Base-by-base conservation (phyloP, 2,888 invertebrate species). In the Heliothis peltigera region DNA sequence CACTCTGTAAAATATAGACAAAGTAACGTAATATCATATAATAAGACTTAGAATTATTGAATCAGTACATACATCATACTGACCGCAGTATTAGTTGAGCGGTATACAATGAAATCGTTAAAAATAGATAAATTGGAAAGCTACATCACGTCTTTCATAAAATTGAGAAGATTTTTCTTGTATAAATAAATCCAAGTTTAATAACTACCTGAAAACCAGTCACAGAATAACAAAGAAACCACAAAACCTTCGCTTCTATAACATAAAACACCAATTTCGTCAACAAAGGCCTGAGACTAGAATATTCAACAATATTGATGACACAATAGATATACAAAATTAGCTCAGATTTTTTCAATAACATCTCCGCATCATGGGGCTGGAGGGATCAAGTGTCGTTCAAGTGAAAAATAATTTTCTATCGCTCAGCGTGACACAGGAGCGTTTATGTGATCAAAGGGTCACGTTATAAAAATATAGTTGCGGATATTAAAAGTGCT, bases 371-470 rank as follows among this genome's bases (percentile, higher is more conserved):
- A 44, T 72, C 57, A 64, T 17, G 19, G 25, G 17, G 35, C 2
- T 49, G 15, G 51, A 75, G 53, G 64, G 55, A 68, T 71, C 64
- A 62, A 65, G 56, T 62, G 54, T 67, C 57, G 43, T 17, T 62
- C 59, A 44, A 65, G 70, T 73, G 81, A 74, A 81, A 79, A 81
- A 70, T 79, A 79, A 79, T 79, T 79, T 79, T 70, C 73, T 54
- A 79, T 66, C 67, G 64, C 60, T 79, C 64, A 68, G 8, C 25
- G 64, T 79, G 77, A 81, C 77, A 56, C 52, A 65, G 55, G 52
- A 64, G 25, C 77, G 79, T 81, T 79, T 73, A 81, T 63, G 49
- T 61, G 77, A 79, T 79, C 81, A 79, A 79, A 79, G 79, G 79
- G 65, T 52, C 62, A 56, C 12, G 48, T 39, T 69, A 43, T 64